Evolutionary conservation across 1,140 invertebrate genomes (phyloP).

Genomic region (Hylyphantes graminicola): DNA sequence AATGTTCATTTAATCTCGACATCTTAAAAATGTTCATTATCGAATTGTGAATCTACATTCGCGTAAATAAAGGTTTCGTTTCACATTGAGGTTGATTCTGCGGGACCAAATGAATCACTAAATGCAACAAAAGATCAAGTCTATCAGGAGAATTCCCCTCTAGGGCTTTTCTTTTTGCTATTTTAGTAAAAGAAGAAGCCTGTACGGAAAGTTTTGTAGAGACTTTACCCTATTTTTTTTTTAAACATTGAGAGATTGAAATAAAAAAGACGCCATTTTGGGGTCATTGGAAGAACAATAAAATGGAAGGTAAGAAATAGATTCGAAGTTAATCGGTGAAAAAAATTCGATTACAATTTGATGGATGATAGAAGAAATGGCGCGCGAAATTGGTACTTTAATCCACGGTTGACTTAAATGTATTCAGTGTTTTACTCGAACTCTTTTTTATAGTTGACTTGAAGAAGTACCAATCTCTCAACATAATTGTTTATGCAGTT

Average conservation of each 20-base stretch:
- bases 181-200: no score
- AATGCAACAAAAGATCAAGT: no score
- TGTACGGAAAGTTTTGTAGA: no score
- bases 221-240: not conserved
- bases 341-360: not conserved
- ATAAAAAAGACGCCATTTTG: slow-evolving; percentile 5
- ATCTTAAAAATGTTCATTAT: no score
- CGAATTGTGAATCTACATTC: no score
- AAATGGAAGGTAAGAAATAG: slow-evolving; percentile 39
- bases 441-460: not conserved
- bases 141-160: no score
- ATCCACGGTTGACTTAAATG: slow-evolving; percentile 12
- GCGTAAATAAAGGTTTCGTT: not conserved
- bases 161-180: no score
- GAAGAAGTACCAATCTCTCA: no score
- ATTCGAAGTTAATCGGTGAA: not conserved
- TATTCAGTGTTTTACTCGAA: not conserved
- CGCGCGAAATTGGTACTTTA: slow-evolving; percentile 43
- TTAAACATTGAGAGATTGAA: not conserved
- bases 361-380: slow-evolving; percentile 7
- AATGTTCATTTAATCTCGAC: no score
- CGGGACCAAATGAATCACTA: not conserved
- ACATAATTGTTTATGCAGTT: no score
- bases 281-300: slow-evolving; percentile 44
- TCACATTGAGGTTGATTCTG: not conserved